Percentiles rank a stretch among this genome's conserved stretches.
Conservation (phyloP, 2,113 vertebrate species). For the Leuciscus idus region DNA sequence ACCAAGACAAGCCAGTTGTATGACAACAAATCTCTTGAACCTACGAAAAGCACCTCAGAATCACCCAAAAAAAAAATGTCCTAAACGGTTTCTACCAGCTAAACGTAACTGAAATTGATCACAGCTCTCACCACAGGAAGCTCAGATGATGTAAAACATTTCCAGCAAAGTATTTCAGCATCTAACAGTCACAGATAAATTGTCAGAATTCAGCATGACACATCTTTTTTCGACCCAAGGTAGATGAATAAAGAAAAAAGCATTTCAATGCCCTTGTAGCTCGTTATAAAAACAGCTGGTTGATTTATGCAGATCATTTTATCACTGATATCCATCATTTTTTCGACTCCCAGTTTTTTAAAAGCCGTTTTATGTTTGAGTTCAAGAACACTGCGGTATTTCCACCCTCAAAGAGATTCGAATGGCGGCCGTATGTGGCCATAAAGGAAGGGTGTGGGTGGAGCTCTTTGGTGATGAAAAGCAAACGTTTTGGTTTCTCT, state of each 20-base stretch:
- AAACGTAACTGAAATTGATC: neutral
- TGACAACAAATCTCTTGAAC: neutral
- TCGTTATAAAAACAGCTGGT: neutral
- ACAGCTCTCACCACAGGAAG: constrained; percentile 38
- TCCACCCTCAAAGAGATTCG: neutral
- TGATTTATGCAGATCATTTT: constrained; percentile 5
- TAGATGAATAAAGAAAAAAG: neutral
- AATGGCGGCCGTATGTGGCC: neutral
- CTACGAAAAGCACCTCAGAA: constrained; percentile 1
- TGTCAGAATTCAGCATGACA: neutral
- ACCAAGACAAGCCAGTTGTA: neutral
- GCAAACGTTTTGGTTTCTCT: constrained; percentile 38
- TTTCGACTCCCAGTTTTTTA: neutral
- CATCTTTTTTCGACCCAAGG: neutral
- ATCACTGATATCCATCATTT: neutral
- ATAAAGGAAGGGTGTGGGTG: constrained; percentile 8
- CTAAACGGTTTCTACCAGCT: neutral
- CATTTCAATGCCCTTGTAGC: neutral
- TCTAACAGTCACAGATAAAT: constrained; percentile 32
- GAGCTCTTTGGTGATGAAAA: constrained; percentile 44
- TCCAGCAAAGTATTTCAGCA: constrained; percentile 29
- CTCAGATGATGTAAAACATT: constrained; percentile 28
- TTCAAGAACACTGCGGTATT: constrained; percentile 1
- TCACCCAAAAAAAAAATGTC: neutral
- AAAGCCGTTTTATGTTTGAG: neutral